Percentiles rank a stretch among this genome's conserved stretches.
phyloP scores from a whole-genome alignment of 2,888 invertebrate genomes.

The Drosophila gaucha region DNA sequence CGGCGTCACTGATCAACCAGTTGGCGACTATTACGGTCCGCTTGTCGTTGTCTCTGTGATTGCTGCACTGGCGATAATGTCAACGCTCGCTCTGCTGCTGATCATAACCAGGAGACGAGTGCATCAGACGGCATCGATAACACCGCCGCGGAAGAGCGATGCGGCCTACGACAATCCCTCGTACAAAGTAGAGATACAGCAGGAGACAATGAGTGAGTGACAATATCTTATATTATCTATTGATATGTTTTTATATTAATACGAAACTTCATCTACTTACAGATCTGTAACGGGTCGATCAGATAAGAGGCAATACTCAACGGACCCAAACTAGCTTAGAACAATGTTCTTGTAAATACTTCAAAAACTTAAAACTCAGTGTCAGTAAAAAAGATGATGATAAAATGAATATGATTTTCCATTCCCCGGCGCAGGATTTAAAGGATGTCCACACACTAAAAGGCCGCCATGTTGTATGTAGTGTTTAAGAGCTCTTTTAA shows the following conservation, averaged over 20 bases:
- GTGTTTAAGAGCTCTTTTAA: conserved; percentile 61
- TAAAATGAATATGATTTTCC: conserved; percentile 39
- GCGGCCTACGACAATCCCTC: conserved; percentile 97
- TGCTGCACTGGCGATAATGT: conserved; percentile 93
- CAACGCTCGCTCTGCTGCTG: conserved; percentile 91
- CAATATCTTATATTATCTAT: accelerated
- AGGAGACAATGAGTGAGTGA: conserved; percentile 93
- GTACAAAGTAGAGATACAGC: conserved; percentile 96
- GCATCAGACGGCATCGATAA: conserved; percentile 91
- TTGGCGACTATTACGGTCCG: conserved; percentile 94
- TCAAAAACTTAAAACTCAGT: conserved; percentile 67
- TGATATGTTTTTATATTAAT: not conserved
- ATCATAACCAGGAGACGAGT: conserved; percentile 91
- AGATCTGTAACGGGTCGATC: conserved; percentile 68
- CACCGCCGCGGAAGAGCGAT: conserved; percentile 91
- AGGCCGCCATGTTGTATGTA: conserved; percentile 73
- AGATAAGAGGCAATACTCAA: conserved; percentile 39
- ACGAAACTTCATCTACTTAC: conserved; percentile 15
- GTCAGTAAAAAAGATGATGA: conserved; percentile 57
- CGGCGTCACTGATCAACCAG: conserved; percentile 75
- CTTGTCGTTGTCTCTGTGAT: conserved; percentile 94
- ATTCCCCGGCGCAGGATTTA: conserved; percentile 58
- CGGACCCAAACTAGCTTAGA: conserved; percentile 54
- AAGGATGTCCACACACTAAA: conserved; percentile 34
- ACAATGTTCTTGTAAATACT: conserved; percentile 69